Base-by-base conservation (phyloP, 2,113 vertebrate species). In the Oncorhynchus clarkii region DNA sequence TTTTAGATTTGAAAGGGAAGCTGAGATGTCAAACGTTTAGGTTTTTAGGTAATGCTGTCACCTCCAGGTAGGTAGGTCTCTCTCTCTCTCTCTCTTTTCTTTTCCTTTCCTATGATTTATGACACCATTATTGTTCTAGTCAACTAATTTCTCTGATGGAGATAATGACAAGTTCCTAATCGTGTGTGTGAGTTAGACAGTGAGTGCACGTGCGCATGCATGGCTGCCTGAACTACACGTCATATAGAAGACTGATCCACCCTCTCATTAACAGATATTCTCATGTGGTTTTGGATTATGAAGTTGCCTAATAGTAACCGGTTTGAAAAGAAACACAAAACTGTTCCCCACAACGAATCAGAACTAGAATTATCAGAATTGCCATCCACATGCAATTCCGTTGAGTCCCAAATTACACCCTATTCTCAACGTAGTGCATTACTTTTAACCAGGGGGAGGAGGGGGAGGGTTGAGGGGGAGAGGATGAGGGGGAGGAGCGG, bases 131-230 rank as follows among this genome's bases (percentile, higher is more conserved):
- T 96, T 97, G 2, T 96, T 95, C 94, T 94, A 94, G 91, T 90
- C 94, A 93, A 93, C 93, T 96, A 95, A 96, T 97, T 97, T 95
- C 90, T 94, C 94, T 94, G 89, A 93, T 94, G 93, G 94, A 95
- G 94, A 95, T 96, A 97, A 97, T 96, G 94, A 95, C 93, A 94
- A 84, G 94, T 94, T 91, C 89, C 92, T 97, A 97, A 97, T 27
- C 27, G 27, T 27, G 27, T 27, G 26, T 27, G 27, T 27, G 27
- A 26, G 26, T 26, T 26, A 2, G 2, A 26, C 26, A 2, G 26
- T 2, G 2, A 26, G 26, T n/a, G 1, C 1, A 26, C 26, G 27
- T 0, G 2, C 0, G 27, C 4, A 4, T 31, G 29, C 29, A 29
- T 29, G 31, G 31, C 31, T 31, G 31, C 31, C 31, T 31, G 31